These are phyloP conservation scores for Erpornis zantholeuca DNA, from an alignment of 2,113 vertebrate genomes.

Conservation along the genomic window DNA sequence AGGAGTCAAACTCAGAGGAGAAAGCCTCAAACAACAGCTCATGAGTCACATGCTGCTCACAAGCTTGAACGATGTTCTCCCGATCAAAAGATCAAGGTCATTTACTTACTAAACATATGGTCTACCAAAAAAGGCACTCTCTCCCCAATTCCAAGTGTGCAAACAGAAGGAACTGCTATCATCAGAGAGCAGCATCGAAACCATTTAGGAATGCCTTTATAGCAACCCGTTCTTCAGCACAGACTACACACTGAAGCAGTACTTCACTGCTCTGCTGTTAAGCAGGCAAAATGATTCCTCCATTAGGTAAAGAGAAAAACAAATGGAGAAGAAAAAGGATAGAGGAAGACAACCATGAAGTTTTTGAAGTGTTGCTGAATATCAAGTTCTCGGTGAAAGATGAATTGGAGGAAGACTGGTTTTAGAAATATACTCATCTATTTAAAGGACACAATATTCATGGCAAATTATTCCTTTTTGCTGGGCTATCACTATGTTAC, in stretches of 20 bases:
- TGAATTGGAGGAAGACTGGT: background rate
- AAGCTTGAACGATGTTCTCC: background rate
- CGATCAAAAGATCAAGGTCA: background rate
- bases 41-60: background rate
- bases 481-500: background rate
- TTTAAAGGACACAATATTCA: background rate
- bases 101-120: conserved; percentile 11
- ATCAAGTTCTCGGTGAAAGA: background rate
- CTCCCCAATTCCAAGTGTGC: background rate
- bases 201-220: background rate
- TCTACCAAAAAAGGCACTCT: conserved; percentile 25
- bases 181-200: background rate
- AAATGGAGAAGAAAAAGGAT: background rate
- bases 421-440: background rate
- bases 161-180: conserved; percentile 24
- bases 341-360: background rate
- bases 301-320: background rate
- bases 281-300: background rate
- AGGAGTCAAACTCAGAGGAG: background rate
- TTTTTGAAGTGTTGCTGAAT: background rate
- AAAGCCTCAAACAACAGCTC: conserved; percentile 6
- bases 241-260: background rate
- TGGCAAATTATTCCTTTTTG: background rate
- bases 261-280: background rate
- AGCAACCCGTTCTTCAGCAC: background rate